phyloP scores from a whole-genome alignment of 2,113 vertebrate genomes.

The Siphamia tubifer region DNA sequence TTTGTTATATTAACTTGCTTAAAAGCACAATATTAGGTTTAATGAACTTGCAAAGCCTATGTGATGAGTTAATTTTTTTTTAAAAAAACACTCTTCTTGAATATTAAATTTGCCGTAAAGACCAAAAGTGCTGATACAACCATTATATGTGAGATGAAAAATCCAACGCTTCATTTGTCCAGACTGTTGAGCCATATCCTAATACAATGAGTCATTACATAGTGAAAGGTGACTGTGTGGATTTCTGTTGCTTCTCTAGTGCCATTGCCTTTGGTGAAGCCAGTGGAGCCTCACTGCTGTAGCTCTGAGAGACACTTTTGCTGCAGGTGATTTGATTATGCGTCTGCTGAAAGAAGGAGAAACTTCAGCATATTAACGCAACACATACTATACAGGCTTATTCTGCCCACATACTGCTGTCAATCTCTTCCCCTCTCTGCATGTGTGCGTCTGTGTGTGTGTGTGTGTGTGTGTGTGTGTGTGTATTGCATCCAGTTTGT shows the following conservation, averaged over 20 bases:
- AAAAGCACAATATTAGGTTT: slow-evolving; percentile 1
- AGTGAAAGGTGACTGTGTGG: neutral
- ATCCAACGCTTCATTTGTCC: neutral
- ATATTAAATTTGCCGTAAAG: neutral
- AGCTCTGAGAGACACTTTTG: neutral
- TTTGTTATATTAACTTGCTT: slow-evolving; percentile 16
- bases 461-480: slow-evolving; percentile 16
- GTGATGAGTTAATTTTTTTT: neutral
- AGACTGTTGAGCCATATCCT: neutral
- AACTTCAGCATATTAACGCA: neutral
- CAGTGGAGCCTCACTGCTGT: neutral
- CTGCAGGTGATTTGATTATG: neutral
- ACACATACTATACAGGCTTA: neutral
- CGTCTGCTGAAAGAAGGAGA: too few species aligned
- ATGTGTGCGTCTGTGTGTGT: slow-evolving; percentile 19
- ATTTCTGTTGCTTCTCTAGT: neutral
- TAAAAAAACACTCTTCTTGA: neutral
- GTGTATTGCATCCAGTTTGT: slow-evolving; percentile 44
- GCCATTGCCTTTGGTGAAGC: neutral
- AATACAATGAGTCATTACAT: slow-evolving; percentile 2
- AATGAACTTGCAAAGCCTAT: slow-evolving; percentile 13
- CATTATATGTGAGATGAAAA: neutral
- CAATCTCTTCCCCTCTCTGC: neutral
- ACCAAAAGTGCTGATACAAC: slow-evolving; percentile 18
- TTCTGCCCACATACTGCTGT: neutral